Evolutionary conservation across 2,113 vertebrate genomes (phyloP).

Genomic region (Caracal caracal): DNA sequence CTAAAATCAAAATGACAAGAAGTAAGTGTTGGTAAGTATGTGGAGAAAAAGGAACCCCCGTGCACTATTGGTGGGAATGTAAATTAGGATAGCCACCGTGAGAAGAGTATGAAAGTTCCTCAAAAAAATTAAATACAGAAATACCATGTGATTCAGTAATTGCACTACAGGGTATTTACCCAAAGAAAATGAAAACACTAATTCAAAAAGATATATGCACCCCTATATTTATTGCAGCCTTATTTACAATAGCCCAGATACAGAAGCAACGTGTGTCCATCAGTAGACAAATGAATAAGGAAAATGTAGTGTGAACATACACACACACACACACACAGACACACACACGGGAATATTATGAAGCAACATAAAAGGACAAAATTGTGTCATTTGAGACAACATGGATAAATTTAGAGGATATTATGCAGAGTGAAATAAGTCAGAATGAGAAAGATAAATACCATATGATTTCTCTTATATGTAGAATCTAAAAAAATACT

Average conservation of each 20-base stretch:
- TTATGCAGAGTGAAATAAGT: neutral
- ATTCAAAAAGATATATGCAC: neutral
- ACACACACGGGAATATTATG: neutral
- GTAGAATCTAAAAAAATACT: neutral
- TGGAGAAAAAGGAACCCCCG: neutral
- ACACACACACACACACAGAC: neutral
- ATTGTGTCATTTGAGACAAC: neutral
- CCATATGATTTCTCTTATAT: neutral
- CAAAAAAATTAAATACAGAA: neutral
- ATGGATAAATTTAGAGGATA: neutral
- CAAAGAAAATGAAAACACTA: neutral
- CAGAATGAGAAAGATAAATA: neutral
- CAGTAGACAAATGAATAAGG: neutral
- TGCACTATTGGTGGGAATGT: neutral
- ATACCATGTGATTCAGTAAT: neutral
- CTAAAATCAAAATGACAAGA: neutral
- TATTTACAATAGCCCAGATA: neutral
- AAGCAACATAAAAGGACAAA: neutral
- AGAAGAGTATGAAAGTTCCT: neutral
- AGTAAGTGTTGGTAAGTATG: neutral
- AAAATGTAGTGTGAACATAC: neutral
- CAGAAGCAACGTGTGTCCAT: neutral
- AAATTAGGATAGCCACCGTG: neutral
- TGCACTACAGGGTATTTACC: neutral
- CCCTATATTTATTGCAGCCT: neutral